These are phyloP conservation scores for Magallana gigas DNA, from an alignment of 1,140 invertebrate species.

Conservation along the genomic window DNA sequence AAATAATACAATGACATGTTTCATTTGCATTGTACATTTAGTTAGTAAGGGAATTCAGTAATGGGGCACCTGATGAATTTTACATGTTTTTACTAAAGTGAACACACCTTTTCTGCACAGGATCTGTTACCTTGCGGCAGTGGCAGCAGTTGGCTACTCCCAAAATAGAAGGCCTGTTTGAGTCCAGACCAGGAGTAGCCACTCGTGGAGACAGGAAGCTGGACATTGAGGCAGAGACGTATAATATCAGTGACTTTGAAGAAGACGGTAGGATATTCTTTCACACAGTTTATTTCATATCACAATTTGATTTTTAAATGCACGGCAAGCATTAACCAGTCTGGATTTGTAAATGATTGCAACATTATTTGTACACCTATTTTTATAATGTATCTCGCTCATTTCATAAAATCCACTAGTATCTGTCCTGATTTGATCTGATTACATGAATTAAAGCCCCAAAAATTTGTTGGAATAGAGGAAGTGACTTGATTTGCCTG, in stretches of 20 bases:
- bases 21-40: no score
- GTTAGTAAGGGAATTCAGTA: no score
- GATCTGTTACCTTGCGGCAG: constrained; percentile 79
- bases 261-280: constrained; percentile 84
- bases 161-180: constrained; percentile 92
- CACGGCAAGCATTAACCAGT: background rate
- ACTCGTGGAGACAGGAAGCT: constrained; percentile 89
- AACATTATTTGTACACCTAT: no score
- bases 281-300: background rate
- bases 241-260: constrained; percentile 91
- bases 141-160: constrained; percentile 97
- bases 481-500: background rate
- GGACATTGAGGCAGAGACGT: constrained; percentile 86
- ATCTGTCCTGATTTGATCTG: no score
- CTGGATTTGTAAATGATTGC: no score
- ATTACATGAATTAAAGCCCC: no score
- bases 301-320: background rate
- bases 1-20: no score
- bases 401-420: no score
- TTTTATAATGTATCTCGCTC: no score
- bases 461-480: no score
- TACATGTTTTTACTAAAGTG: background rate
- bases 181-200: constrained; percentile 94
- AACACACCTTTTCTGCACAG: constrained; percentile 48
- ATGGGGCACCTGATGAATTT: background rate